phyloP scores from a whole-genome alignment of 1,140 invertebrate species.

The Mylabris phalerata region DNA sequence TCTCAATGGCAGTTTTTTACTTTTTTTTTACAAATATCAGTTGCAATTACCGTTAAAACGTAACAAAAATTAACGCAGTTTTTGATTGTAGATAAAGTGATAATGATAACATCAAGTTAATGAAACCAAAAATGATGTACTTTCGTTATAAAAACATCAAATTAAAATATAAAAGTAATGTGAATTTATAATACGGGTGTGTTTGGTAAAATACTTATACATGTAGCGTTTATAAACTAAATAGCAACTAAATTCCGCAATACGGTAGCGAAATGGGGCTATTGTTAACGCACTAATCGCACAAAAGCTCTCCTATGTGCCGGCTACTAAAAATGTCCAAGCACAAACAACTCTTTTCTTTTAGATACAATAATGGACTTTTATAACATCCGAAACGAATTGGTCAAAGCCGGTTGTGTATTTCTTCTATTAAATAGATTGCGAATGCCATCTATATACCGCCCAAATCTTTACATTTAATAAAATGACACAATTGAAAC shows the following conservation, averaged over 20 bases:
- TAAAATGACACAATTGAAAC: slow-evolving; percentile 2
- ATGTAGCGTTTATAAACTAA: no score
- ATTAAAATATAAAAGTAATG: no score
- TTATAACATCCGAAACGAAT: slow-evolving; percentile 12
- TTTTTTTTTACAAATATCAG: no score
- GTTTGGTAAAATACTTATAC: no score
- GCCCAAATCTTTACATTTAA: neutral
- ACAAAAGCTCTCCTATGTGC: slow-evolving; percentile 13
- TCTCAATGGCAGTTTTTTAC: no score
- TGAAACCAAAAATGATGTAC: no score
- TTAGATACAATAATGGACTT: slow-evolving; percentile 12
- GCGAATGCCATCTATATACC: neutral
- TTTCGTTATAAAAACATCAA: no score
- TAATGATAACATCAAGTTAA: no score
- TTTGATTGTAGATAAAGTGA: no score
- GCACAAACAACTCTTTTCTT: slow-evolving; percentile 15
- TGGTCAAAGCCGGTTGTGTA: slow-evolving; percentile 10
- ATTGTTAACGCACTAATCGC: slow-evolving; percentile 16
- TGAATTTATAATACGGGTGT: no score
- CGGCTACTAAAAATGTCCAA: slow-evolving; percentile 9
- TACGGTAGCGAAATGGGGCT: slow-evolving; percentile 9
- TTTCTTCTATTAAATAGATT: slow-evolving; percentile 4
- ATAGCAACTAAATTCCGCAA: neutral
- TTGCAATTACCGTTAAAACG: no score
- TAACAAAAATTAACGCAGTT: no score